Base-by-base conservation (phyloP, 2,797 vertebrate genomes). In the Hafferia zeledoni region DNA sequence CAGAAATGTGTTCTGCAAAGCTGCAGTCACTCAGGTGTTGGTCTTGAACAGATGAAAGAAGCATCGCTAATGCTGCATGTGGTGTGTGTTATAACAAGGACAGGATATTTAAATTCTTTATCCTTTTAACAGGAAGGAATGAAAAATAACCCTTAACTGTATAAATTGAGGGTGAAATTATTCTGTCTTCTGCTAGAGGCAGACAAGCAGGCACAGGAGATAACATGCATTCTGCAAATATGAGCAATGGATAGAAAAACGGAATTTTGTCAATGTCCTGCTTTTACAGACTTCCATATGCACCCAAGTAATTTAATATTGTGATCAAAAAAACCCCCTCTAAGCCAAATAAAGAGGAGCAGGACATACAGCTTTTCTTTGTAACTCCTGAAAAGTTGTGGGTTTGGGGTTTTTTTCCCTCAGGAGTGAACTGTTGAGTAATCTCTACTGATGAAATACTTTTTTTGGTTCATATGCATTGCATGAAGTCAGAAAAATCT, bases 231-330 rank as follows among this genome's bases (percentile, higher is more conserved):
- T 94, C 75, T 78, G 1, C 41, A 46, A 79, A 41, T 89, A 59
- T n/a, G 5, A 79, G 17, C 17, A 74, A 59, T 10, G 60, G 41
- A 39, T 7, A 63, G 13, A 50, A 69, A 86, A 83, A 0, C 4
- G 76, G n/a, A 53, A 19, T 71, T 90, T 78, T 82, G 44, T 70
- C 31, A 69, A 3, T 25, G 17, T 64, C 9, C 31, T 65, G 46
- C 37, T 84, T 92, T 93, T 56, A 31, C 3, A 33, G 41, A 52
- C 20, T 76, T 78, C 31, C 82, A 0, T 60, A 17, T 83, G n/a
- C 8, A 67, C 17, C 3, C 0, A 0, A 53, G 9, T 31, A 22
- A 33, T 37, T 67, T 64, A 57, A 44, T 84, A 23, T 3, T 57
- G n/a, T 61, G 39, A 31, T 68, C 55, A 2, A 30, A 61, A 50